Conservation (phyloP, 2,797 vertebrate species). For the Aldrovandia affinis region DNA sequence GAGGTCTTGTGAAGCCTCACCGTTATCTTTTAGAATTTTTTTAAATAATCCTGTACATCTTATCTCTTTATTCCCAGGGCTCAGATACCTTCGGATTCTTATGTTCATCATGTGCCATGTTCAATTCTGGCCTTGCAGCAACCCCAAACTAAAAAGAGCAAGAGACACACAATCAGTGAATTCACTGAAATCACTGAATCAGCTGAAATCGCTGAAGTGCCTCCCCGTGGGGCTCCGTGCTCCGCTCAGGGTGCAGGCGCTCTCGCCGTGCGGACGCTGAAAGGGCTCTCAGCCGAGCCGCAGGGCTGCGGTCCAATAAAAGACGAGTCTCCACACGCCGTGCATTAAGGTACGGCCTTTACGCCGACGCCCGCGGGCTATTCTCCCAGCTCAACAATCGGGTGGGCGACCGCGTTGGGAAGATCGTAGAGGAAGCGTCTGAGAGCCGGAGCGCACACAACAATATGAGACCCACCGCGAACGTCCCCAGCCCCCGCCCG, state of each 20-base stretch:
- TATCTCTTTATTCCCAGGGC: not conserved
- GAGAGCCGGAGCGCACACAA: not conserved
- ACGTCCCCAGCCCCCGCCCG: too few species aligned
- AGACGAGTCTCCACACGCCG: not conserved
- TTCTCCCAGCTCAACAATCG: not conserved
- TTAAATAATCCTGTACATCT: too few species aligned
- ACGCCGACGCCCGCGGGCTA: not conserved
- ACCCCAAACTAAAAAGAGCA: not conserved
- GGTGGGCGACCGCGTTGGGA: too few species aligned
- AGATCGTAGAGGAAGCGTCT: not conserved
- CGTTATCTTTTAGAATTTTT: too few species aligned
- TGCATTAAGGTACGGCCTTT: not conserved
- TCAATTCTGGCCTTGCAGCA: not conserved
- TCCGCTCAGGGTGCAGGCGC: not conserved
- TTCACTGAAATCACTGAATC: not conserved
- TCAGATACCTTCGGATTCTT: not conserved
- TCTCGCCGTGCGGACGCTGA: not conserved
- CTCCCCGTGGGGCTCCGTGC: not conserved
- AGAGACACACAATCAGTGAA: not conserved
- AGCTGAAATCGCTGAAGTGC: not conserved
- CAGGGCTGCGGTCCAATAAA: not conserved
- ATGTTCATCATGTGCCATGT: not conserved
- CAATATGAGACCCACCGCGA: not conserved
- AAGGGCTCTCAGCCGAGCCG: not conserved
- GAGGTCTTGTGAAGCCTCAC: too few species aligned